Base-by-base conservation (phyloP, 2,888 invertebrate genomes). In the Dolichopus griseipennis region DNA sequence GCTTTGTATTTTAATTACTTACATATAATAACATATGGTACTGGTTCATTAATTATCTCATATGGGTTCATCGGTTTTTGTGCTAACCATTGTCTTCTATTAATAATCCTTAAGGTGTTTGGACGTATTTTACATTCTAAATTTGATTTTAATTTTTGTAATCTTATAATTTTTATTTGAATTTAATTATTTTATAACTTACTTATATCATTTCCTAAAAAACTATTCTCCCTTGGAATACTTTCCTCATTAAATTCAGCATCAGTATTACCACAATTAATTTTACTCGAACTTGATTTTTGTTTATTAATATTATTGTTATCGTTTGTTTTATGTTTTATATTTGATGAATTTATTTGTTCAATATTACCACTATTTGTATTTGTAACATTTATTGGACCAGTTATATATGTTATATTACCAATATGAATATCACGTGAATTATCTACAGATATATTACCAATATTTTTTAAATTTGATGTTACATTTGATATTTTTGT, bases 11-110 rank as follows among this genome's bases (percentile, higher is more conserved):
- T n/a, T n/a, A n/a, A n/a, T 41, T 41, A 76, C 81, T 76, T 78
- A 84, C 84, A 79, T 69, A 84, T 84, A 52, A 85, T 80, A 18
- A 85, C 84, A 70, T 78, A 82, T 75, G 82, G 79, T 9, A 82
- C 83, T 15, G 84, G 83, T 41, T 74, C 74, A 52, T 78, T 67
- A 64, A 83, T 71, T 52, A 73, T 74, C 5, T 75, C 71, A 22
- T 77, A 76, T 8, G 78, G 73, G 41, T 78, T 78, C 68, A 81
- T 73, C 6, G 84, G 82, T 33, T 76, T 78, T 72, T 84, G 83
- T 10, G 84, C 84, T 65, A 84, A 73, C 85, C 85, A 85, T 66
- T 78, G 77, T 65, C 76, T 75, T 15, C 84, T 76, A 18, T 15
- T 9, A 61, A 61, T 18, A 15, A 61, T 61, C 8, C 41, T 41